These are phyloP conservation scores for Stichodactyla mertensii DNA, from an alignment of 64 coral and sea anemone genomes.

Conservation along the genomic window DNA sequence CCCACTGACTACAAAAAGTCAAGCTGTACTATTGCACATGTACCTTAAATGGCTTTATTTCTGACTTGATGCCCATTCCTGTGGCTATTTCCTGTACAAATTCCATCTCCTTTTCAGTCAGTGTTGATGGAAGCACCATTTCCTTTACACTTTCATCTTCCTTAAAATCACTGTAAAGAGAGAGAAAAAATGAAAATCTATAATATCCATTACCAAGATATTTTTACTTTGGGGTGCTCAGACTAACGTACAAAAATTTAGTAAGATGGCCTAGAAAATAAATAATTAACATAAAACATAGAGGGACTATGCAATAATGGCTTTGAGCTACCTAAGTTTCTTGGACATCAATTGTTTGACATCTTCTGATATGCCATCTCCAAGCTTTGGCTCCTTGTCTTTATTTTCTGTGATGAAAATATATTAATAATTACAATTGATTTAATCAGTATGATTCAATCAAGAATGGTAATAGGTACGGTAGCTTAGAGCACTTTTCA, in stretches of 20 bases:
- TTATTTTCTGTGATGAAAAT: background rate
- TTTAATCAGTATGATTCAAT: too few species aligned
- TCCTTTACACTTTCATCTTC: slow-evolving; percentile 23
- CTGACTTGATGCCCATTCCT: slow-evolving; percentile 34
- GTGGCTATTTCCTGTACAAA: slow-evolving; percentile 28
- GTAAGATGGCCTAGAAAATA: background rate
- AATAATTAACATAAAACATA: background rate
- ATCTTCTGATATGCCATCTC: slow-evolving; percentile 18
- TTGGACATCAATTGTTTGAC: slow-evolving; percentile 24
- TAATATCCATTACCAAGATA: background rate
- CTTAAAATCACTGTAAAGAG: slow-evolving; percentile 40
- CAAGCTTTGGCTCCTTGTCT: slow-evolving; percentile 16
- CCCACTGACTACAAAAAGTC: background rate
- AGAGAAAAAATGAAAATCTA: background rate
- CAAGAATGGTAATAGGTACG: too few species aligned
- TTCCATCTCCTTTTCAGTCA: slow-evolving; percentile 44
- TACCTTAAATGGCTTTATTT: slow-evolving; percentile 15
- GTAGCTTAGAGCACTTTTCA: too few species aligned
- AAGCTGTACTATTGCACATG: background rate
- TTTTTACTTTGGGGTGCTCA: background rate
- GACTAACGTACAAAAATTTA: background rate
- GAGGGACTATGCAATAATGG: background rate
- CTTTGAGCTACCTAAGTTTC: slow-evolving; percentile 4
- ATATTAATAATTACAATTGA: too few species aligned
- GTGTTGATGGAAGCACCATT: slow-evolving; percentile 43